A percentile compares a stretch with the other conserved stretches of the same genome.
Conservation (phyloP, 2,888 invertebrate species). For the Oxycera nigricornis region DNA sequence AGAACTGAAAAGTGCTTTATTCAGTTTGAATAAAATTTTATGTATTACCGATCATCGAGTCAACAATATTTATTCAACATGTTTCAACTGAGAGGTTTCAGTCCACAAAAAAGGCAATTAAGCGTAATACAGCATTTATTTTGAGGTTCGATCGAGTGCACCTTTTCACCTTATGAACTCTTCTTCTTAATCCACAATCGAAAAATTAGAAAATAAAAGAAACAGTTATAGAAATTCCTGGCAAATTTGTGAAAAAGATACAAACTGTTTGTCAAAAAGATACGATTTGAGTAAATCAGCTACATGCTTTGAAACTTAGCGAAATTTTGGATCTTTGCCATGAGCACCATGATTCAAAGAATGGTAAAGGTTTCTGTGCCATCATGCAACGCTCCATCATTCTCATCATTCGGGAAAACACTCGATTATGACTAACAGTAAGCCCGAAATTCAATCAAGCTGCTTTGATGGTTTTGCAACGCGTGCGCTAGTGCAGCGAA, state of each 20-base stretch:
- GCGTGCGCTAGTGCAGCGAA: not conserved
- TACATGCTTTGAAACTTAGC: not conserved
- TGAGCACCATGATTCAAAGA: not conserved
- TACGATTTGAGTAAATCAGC: not conserved
- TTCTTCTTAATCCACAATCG: too few species aligned
- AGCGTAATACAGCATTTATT: too few species aligned
- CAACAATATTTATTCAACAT: too few species aligned
- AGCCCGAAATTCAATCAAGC: not conserved
- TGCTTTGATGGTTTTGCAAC: not conserved
- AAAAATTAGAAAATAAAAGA: too few species aligned
- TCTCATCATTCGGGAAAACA: not conserved
- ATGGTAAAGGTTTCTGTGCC: not conserved
- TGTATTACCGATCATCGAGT: too few species aligned
- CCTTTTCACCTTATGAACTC: too few species aligned
- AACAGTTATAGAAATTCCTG: not conserved
- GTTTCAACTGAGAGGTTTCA: too few species aligned
- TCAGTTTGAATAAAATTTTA: too few species aligned
- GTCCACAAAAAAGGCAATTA: too few species aligned
- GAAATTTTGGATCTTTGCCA: not conserved
- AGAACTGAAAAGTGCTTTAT: too few species aligned
- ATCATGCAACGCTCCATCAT: not conserved
- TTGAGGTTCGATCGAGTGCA: too few species aligned
- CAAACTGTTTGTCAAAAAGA: not conserved
- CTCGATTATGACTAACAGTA: not conserved
- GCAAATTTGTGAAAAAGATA: not conserved